A percentile compares a stretch with the other conserved stretches of the same genome.
Conservation (phyloP, 2,113 vertebrate species). For the Cromileptes altivelis region DNA sequence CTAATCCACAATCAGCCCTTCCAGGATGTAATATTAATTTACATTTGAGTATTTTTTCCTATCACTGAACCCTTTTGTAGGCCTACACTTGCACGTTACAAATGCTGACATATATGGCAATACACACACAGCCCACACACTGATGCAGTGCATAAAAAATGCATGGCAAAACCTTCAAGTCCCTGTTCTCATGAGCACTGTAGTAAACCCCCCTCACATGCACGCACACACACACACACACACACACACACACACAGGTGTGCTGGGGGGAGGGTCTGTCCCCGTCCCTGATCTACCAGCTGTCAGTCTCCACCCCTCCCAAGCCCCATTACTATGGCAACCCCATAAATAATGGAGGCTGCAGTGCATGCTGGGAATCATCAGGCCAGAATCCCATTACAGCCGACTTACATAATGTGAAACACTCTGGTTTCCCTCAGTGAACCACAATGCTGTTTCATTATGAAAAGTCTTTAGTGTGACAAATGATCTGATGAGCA, state of each 20-base stretch:
- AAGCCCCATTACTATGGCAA: conserved; percentile 39
- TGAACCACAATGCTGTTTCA: conserved; percentile 1
- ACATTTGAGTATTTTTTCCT: not conserved
- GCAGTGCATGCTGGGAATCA: conserved; percentile 61
- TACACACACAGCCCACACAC: conserved; percentile 22
- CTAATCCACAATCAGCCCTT: too few relatives aligned
- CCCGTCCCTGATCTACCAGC: conserved; percentile 58
- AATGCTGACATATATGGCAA: not conserved
- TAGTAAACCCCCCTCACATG: not conserved
- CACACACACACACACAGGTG: conserved; percentile 50
- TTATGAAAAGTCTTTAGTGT: not conserved
- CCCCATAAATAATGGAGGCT: conserved; percentile 71
- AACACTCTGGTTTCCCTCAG: conserved; percentile 14
- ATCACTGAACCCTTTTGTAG: not conserved
- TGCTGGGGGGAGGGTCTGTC: conserved; percentile 9
- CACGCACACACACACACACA: conserved; percentile 2
- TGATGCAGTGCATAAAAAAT: conserved; percentile 59
- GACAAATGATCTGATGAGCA: conserved; percentile 1
- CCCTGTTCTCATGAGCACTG: conserved; percentile 5
- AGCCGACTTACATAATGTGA: conserved; percentile 40
- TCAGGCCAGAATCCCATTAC: conserved; percentile 40
- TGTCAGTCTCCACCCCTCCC: conserved; percentile 58
- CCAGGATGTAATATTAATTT: not conserved
- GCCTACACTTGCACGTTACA: not conserved
- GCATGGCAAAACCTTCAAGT: not conserved